These are phyloP conservation scores for Cerastis leucographa DNA, from an alignment of 2,888 invertebrate species.

Conservation along the genomic window DNA sequence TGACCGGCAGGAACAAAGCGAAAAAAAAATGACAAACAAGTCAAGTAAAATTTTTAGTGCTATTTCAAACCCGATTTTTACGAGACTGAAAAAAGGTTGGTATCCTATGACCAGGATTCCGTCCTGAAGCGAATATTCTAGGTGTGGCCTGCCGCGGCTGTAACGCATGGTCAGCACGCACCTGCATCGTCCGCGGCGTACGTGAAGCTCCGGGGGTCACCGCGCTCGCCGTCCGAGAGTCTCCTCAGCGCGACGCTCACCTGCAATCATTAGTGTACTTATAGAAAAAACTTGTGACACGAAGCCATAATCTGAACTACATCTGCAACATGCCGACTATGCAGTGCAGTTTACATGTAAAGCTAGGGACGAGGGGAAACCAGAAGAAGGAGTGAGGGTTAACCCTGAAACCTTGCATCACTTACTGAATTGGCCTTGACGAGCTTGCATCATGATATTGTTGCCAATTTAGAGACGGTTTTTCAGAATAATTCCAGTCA, in stretches of 20 bases:
- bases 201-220: not conserved
- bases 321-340: not conserved
- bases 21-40: no score
- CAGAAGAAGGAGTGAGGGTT: not conserved
- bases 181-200: not conserved
- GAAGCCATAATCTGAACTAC: not conserved
- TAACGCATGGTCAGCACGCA: not conserved
- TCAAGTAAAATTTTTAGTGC: no score
- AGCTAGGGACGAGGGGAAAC: not conserved
- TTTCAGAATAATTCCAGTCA: not conserved
- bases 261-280: not conserved
- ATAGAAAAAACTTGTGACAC: not conserved
- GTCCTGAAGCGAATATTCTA: no score
- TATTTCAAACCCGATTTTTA: not conserved
- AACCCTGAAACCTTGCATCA: not conserved
- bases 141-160: not conserved
- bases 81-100: not conserved
- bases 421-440: not conserved
- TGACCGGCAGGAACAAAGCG: not conserved
- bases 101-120: not conserved
- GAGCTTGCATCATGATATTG: not conserved
- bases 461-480: not conserved
- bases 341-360: not conserved
- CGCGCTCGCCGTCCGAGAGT: not conserved
- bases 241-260: conserved; percentile 3